Evolutionary conservation across 2,888 invertebrate genomes (phyloP), one percentile per base, ranked within the genome.

Genomic region (Sclerodermus sp.): DNA sequence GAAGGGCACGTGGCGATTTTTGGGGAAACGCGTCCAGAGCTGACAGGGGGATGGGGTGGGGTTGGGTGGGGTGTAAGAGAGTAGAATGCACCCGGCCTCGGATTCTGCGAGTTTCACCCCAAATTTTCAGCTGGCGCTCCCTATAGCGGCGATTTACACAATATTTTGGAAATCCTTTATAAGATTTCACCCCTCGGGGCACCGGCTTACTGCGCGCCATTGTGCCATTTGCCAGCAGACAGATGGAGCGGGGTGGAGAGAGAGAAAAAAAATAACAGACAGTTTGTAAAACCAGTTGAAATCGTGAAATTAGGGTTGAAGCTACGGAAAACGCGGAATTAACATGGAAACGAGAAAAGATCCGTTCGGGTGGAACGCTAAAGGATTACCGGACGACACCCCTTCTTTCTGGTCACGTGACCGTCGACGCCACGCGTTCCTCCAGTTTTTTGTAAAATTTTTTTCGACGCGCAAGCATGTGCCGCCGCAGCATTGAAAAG

Each of bases 81-180:
- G 36, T 37, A 36, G 42, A 42, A 34, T 49, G 44, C 57, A 52
- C 18, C 49, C 46, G 45, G 55, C 49, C 44, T 29, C 5, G 41
- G 39, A 71, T 76, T 71, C 68, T 55, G 49, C 66, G 63, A 23
- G 64, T 69, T 75, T 70, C 71, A 71, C 74, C 76, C 73, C 67
- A 70, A 71, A 72, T 70, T 70, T 76, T 77, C 75, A 75, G 76
- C 74, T 76, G 74, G 53, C 62, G 18, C 58, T 31, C 57, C 53
- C 55, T 36, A 49, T 56, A 41, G 52, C 4, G 8, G 23, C 70
- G 77, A 76, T 78, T 78, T 77, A 77, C 77, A 77, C 77, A 77
- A 78, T 78, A 78, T 78, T 78, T 78, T 78, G 77, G 77, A 78
- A 77, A 76, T 75, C 76, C 70, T 76, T 74, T 72, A 76, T 75